Percentiles rank a stretch among this genome's conserved stretches.
Conservation (phyloP, 2,797 vertebrate genomes). For the Sylvia borin region DNA sequence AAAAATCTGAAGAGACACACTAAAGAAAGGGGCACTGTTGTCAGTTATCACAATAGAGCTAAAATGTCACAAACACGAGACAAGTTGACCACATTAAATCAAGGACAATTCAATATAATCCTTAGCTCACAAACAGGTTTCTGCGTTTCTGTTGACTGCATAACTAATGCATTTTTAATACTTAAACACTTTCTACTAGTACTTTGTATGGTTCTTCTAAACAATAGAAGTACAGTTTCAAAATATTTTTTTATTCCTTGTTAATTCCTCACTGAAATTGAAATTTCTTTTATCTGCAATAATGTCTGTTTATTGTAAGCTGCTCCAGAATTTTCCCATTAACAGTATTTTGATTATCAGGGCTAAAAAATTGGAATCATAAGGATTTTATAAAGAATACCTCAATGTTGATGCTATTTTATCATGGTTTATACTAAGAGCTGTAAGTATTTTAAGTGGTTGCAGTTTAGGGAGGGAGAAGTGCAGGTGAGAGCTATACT, state of each 20-base stretch:
- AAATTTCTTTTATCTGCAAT: background rate
- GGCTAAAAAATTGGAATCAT: background rate
- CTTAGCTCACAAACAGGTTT: background rate
- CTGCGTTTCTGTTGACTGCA: background rate
- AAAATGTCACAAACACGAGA: slow-evolving; percentile 50
- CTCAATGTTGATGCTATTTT: background rate
- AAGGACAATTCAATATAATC: slow-evolving; percentile 16
- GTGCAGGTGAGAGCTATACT: background rate
- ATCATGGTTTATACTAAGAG: background rate
- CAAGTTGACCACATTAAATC: slow-evolving; percentile 21
- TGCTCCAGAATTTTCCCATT: background rate
- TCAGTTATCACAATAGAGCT: slow-evolving; percentile 41
- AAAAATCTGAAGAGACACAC: slow-evolving; percentile 66
- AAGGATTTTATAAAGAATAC: background rate
- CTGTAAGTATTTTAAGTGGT: background rate
- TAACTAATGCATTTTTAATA: slow-evolving; percentile 2
- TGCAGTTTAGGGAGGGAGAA: background rate
- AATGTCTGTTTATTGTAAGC: background rate
- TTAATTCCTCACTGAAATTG: background rate
- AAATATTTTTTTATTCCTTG: background rate
- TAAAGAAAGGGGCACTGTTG: slow-evolving; percentile 62
- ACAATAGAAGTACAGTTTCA: background rate
- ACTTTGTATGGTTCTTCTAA: background rate
- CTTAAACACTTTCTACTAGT: background rate
- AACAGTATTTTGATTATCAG: background rate